phyloP scores from a whole-genome alignment of 2,888 invertebrate genomes.

The Dorcus hopei region DNA sequence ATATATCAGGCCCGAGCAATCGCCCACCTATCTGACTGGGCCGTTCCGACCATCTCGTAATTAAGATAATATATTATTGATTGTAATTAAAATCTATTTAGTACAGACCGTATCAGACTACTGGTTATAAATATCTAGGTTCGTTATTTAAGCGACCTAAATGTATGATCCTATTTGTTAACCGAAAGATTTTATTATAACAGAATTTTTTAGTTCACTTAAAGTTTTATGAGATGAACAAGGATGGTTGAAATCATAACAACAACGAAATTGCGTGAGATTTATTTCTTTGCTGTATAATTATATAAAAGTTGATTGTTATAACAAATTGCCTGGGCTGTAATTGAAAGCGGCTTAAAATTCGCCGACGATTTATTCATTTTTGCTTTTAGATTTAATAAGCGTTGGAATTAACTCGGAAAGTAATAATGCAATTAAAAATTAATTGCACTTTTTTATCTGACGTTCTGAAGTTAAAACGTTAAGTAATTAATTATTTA shows the following conservation, averaged over 20 bases:
- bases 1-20: slow-evolving; percentile 37
- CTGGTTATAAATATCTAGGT: slow-evolving; percentile 28
- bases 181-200: slow-evolving; percentile 17
- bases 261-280: slow-evolving; percentile 5
- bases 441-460: too few relatives aligned
- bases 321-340: slow-evolving; percentile 15
- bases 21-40: slow-evolving; percentile 36
- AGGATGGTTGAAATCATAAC: background rate
- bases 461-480: too few relatives aligned
- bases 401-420: too few relatives aligned
- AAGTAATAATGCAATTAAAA: too few relatives aligned
- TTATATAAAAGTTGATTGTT: slow-evolving; percentile 19
- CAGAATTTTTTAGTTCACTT: background rate
- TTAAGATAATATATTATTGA: slow-evolving; percentile 45
- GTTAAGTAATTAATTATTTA: too few relatives aligned
- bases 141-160: slow-evolving; percentile 23
- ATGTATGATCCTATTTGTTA: slow-evolving; percentile 29
- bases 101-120: slow-evolving; percentile 33
- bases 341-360: slow-evolving; percentile 6
- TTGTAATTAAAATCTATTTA: slow-evolving; percentile 47
- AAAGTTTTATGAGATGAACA: background rate
- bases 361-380: too few relatives aligned
- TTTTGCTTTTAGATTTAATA: too few relatives aligned
- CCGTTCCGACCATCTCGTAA: slow-evolving; percentile 31
- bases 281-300: slow-evolving; percentile 17